phyloP scores from a whole-genome alignment of 2,888 invertebrate genomes.

The Eristalis pertinax region DNA sequence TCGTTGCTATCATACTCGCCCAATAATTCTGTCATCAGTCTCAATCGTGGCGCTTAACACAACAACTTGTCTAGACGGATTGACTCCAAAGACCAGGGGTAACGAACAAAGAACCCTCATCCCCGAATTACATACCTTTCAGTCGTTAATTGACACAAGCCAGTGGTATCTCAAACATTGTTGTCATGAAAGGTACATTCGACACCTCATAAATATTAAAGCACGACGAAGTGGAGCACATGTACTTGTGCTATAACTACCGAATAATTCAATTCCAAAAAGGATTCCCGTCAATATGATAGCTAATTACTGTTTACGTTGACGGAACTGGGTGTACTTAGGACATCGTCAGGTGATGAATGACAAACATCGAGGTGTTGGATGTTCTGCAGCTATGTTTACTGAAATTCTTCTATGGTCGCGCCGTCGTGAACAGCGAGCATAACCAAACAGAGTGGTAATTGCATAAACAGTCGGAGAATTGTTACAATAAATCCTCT shows the following conservation, averaged over 20 bases:
- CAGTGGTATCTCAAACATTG: no score
- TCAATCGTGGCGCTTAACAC: neutral
- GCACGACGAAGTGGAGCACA: neutral
- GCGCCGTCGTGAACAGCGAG: neutral
- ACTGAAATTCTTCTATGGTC: neutral
- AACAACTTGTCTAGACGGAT: neutral
- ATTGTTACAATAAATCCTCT: neutral
- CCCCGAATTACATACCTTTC: no score
- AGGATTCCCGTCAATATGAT: slow-evolving; percentile 6
- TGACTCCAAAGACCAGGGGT: neutral
- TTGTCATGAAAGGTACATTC: neutral
- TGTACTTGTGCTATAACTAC: neutral
- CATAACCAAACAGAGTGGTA: neutral
- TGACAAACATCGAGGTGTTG: neutral
- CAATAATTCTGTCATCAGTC: neutral
- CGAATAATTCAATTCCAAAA: slow-evolving; percentile 11
- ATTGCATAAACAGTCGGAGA: neutral
- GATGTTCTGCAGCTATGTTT: neutral
- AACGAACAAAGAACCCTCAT: neutral
- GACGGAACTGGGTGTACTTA: neutral
- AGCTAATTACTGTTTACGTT: slow-evolving; percentile 9
- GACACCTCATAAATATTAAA: slow-evolving; percentile 5
- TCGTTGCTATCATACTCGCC: neutral
- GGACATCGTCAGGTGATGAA: neutral
- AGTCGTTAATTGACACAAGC: neutral